phyloP scores from a whole-genome alignment of 2,888 invertebrate species.

The Xiphydria camelus region DNA sequence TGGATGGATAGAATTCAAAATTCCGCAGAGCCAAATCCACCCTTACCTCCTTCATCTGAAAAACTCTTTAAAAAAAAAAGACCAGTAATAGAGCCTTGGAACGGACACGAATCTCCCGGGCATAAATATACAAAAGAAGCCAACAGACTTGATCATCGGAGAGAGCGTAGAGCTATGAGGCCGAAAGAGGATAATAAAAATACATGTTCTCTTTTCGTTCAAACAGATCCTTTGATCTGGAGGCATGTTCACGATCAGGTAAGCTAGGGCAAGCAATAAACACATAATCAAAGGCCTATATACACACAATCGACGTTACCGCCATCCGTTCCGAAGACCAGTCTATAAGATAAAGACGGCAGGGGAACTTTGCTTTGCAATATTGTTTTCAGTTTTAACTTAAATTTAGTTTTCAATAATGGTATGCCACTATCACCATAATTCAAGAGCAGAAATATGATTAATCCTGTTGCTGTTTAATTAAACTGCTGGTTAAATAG shows the following conservation, averaged over 20 bases:
- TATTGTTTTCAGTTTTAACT: no score
- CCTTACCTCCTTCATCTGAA: constrained; percentile 37
- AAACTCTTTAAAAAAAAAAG: constrained; percentile 26
- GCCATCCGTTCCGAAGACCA: no score
- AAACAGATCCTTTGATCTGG: constrained; percentile 98
- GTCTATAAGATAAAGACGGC: no score
- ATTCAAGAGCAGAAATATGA: no score
- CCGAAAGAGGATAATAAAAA: constrained; percentile 76
- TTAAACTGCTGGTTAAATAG: no score
- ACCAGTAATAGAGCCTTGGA: constrained; percentile 39
- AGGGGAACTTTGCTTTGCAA: no score
- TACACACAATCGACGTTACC: no score
- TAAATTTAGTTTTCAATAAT: no score
- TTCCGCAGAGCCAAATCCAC: constrained; percentile 59
- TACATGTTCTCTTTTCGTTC: constrained; percentile 94
- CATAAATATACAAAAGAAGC: constrained; percentile 81
- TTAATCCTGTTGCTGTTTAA: no score
- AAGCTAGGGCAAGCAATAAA: no score
- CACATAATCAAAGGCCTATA: no score
- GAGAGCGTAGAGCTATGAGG: constrained; percentile 62
- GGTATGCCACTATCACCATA: no score
- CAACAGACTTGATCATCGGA: constrained; percentile 63
- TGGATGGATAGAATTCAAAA: constrained; percentile 94
- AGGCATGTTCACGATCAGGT: constrained; percentile 87
- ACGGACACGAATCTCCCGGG: constrained; percentile 60